Conservation (phyloP, 2,113 vertebrate species). For the Triplophysa dalaica region DNA sequence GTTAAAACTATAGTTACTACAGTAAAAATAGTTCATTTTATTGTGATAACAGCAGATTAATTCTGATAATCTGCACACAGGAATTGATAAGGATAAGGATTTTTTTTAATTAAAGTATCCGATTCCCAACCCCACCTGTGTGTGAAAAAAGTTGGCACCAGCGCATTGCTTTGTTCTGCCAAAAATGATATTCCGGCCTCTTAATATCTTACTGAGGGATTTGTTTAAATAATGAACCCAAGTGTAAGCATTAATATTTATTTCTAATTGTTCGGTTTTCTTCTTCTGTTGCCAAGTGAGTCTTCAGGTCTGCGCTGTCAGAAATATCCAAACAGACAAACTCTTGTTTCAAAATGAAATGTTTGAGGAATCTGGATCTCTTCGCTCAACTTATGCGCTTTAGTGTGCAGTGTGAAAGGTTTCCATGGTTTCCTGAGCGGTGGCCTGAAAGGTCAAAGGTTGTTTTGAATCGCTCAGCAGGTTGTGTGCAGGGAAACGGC, state of each 20-base stretch:
- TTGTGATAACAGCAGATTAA: too few relatives aligned
- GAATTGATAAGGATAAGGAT: too few relatives aligned
- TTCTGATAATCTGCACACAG: too few relatives aligned
- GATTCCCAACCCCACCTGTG: not conserved
- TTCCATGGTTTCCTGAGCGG: constrained; percentile 72
- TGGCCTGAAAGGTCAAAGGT: constrained; percentile 72
- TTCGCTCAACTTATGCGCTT: constrained; percentile 58
- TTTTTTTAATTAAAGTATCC: too few relatives aligned
- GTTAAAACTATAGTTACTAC: too few relatives aligned
- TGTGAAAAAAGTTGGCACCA: not conserved
- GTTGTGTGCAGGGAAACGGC: constrained; percentile 53
- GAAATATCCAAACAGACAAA: constrained; percentile 60
- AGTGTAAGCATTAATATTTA: constrained; percentile 27
- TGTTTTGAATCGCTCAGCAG: constrained; percentile 65
- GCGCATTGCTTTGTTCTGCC: constrained; percentile 32
- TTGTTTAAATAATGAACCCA: too few relatives aligned
- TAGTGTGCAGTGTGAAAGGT: constrained; percentile 70
- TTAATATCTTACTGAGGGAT: too few relatives aligned
- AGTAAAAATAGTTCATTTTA: too few relatives aligned
- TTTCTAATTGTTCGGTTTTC: not conserved
- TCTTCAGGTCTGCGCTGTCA: constrained; percentile 33
- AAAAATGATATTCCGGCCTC: too few relatives aligned
- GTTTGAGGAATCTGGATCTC: constrained; percentile 61
- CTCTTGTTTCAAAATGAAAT: constrained; percentile 37
- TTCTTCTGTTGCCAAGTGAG: not conserved